These are phyloP conservation scores for Sebastes trivittatus DNA, from an alignment of 2,797 vertebrate species.

Conservation along the genomic window DNA sequence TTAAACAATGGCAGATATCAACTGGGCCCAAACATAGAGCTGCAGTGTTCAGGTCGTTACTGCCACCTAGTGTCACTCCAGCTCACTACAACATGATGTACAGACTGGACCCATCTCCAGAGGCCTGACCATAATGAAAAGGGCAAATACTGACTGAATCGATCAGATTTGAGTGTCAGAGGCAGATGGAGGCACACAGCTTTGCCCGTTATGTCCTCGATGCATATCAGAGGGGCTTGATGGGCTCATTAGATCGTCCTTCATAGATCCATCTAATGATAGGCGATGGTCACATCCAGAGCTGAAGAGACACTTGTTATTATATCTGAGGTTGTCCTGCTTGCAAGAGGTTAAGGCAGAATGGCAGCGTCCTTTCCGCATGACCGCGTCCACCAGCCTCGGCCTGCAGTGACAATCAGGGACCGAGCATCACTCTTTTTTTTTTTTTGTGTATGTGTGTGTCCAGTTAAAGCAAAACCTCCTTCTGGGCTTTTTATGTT, in stretches of 20 bases:
- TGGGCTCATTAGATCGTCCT: background rate
- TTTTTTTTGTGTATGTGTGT: background rate
- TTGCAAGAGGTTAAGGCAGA: constrained; percentile 33
- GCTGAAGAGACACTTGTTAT: background rate
- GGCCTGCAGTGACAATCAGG: constrained; percentile 36
- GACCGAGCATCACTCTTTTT: background rate
- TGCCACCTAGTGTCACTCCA: constrained; percentile 54
- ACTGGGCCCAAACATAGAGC: background rate
- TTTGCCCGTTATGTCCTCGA: background rate
- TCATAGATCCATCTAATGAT: constrained; percentile 6
- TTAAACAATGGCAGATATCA: background rate
- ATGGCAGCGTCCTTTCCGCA: constrained; percentile 53
- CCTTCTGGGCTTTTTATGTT: background rate
- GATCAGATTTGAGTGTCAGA: constrained; percentile 3
- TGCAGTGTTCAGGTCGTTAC: background rate
- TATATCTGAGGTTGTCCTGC: constrained; percentile 29
- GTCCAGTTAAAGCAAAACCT: background rate
- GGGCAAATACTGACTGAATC: constrained; percentile 33
- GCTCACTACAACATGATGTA: constrained; percentile 22
- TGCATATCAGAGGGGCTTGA: background rate
- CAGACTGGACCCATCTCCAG: background rate
- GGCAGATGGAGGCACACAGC: background rate
- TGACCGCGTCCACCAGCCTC: constrained; percentile 46
- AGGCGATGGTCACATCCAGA: constrained; percentile 10
- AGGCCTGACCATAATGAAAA: constrained; percentile 46